These are phyloP conservation scores for Ricordea florida DNA, from an alignment of 92 coral and sea anemone genomes.

Conservation along the genomic window DNA sequence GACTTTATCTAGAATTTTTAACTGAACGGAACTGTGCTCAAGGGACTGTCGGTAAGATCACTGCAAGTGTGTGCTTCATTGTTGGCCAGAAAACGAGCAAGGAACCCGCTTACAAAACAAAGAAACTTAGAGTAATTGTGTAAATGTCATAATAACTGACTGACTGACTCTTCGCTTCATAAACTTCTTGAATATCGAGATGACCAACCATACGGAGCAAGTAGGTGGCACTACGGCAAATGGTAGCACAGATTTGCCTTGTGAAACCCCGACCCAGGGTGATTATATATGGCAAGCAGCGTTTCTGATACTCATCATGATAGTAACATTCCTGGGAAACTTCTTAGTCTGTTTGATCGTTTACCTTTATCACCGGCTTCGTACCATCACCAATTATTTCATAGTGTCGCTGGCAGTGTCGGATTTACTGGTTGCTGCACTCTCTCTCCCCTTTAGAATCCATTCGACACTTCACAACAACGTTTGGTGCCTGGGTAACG, in stretches of 20 bases:
- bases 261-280: conserved; percentile 27
- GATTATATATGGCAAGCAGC: conserved; percentile 63
- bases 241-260: not conserved
- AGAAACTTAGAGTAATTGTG: too few relatives aligned
- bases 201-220: not conserved
- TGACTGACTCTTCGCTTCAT: too few relatives aligned
- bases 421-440: conserved; percentile 69
- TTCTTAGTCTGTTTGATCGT: conserved; percentile 76
- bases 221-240: not conserved
- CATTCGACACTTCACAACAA: conserved; percentile 77
- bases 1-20: too few relatives aligned
- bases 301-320: conserved; percentile 66
- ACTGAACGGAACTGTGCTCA: too few relatives aligned
- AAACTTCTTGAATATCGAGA: too few relatives aligned
- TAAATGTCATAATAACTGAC: too few relatives aligned
- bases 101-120: too few relatives aligned
- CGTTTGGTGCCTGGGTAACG: conserved; percentile 66
- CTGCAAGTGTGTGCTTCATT: too few relatives aligned
- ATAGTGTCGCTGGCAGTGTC: conserved; percentile 89
- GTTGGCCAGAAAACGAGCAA: too few relatives aligned
- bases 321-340: conserved; percentile 83
- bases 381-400: conserved; percentile 88
- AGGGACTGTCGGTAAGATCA: too few relatives aligned
- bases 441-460: conserved; percentile 78
- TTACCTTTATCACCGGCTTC: conserved; percentile 73